These are phyloP conservation scores for Maniola jurtina DNA, from an alignment of 1,140 invertebrate genomes.

Conservation along the genomic window DNA sequence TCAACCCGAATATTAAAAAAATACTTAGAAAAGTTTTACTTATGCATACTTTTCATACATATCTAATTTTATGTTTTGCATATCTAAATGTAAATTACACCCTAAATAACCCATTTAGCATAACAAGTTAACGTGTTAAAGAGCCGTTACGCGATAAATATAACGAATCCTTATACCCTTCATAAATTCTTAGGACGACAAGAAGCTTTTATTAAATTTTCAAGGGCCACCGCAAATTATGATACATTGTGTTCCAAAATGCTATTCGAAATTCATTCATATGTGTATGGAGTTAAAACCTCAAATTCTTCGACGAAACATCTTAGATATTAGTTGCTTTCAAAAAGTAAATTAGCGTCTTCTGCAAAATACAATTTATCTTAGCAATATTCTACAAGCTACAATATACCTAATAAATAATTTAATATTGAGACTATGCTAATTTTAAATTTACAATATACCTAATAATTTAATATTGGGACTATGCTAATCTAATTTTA, in stretches of 20 bases:
- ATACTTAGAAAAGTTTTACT: too few relatives aligned
- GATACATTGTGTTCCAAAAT: slow-evolving; percentile 8
- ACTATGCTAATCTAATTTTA: neutral
- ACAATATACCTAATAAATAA: too few relatives aligned
- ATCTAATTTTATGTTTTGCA: neutral
- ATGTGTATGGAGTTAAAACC: neutral
- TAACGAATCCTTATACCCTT: neutral
- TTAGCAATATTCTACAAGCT: neutral
- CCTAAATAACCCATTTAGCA: slow-evolving; percentile 11
- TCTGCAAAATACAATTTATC: slow-evolving; percentile 22
- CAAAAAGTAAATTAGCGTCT: slow-evolving; percentile 23
- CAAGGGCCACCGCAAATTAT: slow-evolving; percentile 14
- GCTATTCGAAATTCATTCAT: neutral
- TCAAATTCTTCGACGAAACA: neutral
- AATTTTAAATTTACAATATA: slow-evolving; percentile 12
- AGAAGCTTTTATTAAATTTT: slow-evolving; percentile 23
- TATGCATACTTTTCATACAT: too few relatives aligned
- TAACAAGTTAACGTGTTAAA: slow-evolving; percentile 16
- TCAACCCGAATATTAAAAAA: too few relatives aligned
- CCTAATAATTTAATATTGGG: neutral
- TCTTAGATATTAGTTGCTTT: slow-evolving; percentile 5
- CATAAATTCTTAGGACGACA: slow-evolving; percentile 19
- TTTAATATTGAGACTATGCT: slow-evolving; percentile 24
- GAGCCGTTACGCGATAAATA: slow-evolving; percentile 6
- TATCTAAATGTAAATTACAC: neutral